Evolutionary conservation across 2,113 vertebrate genomes (phyloP).

Genomic region (Leucopsar rothschildi): DNA sequence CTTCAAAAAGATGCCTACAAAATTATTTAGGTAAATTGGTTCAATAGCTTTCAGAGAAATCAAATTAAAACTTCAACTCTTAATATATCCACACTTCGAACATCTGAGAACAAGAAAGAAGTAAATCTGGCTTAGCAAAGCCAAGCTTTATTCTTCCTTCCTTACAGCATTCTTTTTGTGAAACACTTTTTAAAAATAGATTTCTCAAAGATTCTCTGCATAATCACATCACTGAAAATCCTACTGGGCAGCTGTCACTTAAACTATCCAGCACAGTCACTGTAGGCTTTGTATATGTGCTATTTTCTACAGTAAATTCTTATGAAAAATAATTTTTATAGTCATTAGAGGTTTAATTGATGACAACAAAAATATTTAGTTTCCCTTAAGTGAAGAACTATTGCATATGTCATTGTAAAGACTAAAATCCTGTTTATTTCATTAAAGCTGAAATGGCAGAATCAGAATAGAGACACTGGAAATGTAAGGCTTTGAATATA

Average conservation of each 20-base stretch:
- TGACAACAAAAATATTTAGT: neutral
- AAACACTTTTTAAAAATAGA: neutral
- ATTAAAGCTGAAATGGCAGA: constrained; percentile 28
- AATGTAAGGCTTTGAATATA: constrained; percentile 23
- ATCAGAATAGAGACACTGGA: neutral
- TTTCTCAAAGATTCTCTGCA: neutral
- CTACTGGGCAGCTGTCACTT: neutral
- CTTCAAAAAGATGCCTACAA: neutral
- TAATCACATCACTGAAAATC: neutral
- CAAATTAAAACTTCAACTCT: neutral
- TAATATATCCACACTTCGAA: neutral
- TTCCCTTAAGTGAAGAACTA: neutral
- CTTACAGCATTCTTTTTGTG: neutral
- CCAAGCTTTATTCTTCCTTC: neutral
- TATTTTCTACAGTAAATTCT: neutral
- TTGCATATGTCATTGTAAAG: neutral
- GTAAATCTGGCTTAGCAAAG: neutral
- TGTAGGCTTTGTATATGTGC: neutral
- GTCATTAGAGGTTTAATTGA: neutral
- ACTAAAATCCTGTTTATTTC: neutral
- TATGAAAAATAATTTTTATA: neutral
- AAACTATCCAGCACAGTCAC: neutral
- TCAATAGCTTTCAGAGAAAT: neutral
- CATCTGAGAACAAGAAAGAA: neutral
- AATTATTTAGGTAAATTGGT: neutral